These are phyloP conservation scores for Synergus itoensis DNA, from an alignment of 2,888 invertebrate genomes.

Conservation along the genomic window DNA sequence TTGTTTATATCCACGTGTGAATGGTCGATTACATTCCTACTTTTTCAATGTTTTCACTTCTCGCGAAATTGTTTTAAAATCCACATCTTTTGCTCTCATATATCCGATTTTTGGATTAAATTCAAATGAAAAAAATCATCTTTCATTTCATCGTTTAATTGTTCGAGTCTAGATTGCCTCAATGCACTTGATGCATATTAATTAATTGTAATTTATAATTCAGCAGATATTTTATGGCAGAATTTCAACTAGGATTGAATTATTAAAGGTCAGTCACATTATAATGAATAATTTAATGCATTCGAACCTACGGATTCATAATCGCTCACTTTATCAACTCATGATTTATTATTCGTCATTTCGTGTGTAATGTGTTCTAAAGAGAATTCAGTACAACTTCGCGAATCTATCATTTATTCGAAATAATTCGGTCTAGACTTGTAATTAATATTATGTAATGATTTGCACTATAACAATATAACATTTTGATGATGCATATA, in stretches of 20 bases:
- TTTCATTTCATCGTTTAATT: neutral
- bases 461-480: no score
- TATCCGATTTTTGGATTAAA: no score
- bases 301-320: neutral
- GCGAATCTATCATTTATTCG: neutral
- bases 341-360: neutral
- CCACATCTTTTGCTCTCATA: neutral
- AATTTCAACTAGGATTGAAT: neutral
- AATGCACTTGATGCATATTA: neutral
- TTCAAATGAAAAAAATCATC: no score
- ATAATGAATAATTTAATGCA: neutral
- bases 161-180: neutral
- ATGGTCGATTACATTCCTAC: neutral
- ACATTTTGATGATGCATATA: no score
- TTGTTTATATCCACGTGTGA: neutral
- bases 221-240: constrained; percentile 13
- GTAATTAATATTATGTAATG: no score
- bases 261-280: neutral
- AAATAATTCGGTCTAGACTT: neutral
- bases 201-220: constrained; percentile 16
- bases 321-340: neutral
- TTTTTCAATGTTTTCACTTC: neutral
- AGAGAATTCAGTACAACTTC: neutral
- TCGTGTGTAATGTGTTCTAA: neutral
- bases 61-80: neutral